A percentile compares a stretch with the other conserved stretches of the same genome.
Conservation (phyloP, 1,140 invertebrate species). For the Colletes gigas region DNA sequence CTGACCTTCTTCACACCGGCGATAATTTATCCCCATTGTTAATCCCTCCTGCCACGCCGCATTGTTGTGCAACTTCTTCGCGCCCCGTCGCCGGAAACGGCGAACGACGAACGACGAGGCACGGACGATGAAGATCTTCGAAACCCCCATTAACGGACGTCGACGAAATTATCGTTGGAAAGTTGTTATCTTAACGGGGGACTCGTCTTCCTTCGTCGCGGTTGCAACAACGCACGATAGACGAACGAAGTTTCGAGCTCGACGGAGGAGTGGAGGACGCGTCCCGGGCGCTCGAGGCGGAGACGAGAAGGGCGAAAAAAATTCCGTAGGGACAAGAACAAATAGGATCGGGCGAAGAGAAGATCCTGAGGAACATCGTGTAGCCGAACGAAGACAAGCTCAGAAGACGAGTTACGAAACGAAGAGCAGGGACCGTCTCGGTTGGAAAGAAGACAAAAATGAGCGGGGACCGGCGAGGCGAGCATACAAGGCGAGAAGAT, state of each 20-base stretch:
- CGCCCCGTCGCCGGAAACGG: constrained; percentile 17
- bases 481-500: constrained; percentile 23
- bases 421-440: not conserved
- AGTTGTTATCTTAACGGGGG: too few relatives aligned
- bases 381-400: not conserved
- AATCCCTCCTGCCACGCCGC: not conserved
- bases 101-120: not conserved
- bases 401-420: constrained; percentile 6
- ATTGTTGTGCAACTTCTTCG: constrained; percentile 27
- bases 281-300: not conserved
- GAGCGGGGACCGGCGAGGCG: constrained; percentile 13
- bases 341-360: not conserved
- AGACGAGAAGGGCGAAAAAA: not conserved
- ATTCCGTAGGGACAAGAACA: not conserved
- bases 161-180: too few relatives aligned
- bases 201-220: too few relatives aligned
- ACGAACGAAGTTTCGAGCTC: too few relatives aligned
- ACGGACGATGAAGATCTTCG: not conserved
- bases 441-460: not conserved
- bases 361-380: not conserved
- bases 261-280: too few relatives aligned
- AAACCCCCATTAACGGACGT: not conserved
- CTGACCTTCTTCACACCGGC: not conserved
- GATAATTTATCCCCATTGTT: constrained; percentile 49
- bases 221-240: too few relatives aligned